Base-by-base conservation (phyloP, 2,797 vertebrate species). In the Allobates femoralis region DNA sequence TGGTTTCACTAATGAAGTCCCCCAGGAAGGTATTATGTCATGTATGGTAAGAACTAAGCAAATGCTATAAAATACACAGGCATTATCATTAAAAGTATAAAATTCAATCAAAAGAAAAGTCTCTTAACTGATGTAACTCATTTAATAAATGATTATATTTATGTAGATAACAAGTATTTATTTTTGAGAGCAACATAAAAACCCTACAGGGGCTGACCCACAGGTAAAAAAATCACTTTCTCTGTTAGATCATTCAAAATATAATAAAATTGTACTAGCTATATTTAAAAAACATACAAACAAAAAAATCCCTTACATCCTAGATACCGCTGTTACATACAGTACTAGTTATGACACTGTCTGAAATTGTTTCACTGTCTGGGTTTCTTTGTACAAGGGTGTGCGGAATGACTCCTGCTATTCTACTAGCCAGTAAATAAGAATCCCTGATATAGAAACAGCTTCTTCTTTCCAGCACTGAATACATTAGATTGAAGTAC, bases 1-100 rank as follows among this genome's bases (percentile, higher is more conserved):
- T 11, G 3, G 23, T 21, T 73, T 73, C 11, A 3, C 37, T 73
- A 73, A 73, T 46, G 21, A 73, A n/a, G 37, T 73, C 69, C 37
- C 69, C 37, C 34, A 73, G 69, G 37, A 73, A 46, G n/a, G 37
- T 73, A 15, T 3, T 46, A 73, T 73, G 37, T 73, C 37, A 46
- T 73, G n/a, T 46, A 73, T 46, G 37, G 41, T 73, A 73, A 73
- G 37, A 73, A 46, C 34, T n/a, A 46, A 73, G 11, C 21, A 46
- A 46, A 73, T 73, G 37, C 69, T 71, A 41, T 41, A 11, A 71
- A 41, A 11, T 37, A 23, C 32, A 41, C 67, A 46, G 23, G 4
- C 23, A 46, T 50, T 73, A 73, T 73, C 21, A 46, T 73, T 73
- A 71, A 71, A 71, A 41, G 34, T 71, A 26, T n/a, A 23, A 71